Conservation (phyloP, 2,888 invertebrate species). For the Argyresthia goedartella region DNA sequence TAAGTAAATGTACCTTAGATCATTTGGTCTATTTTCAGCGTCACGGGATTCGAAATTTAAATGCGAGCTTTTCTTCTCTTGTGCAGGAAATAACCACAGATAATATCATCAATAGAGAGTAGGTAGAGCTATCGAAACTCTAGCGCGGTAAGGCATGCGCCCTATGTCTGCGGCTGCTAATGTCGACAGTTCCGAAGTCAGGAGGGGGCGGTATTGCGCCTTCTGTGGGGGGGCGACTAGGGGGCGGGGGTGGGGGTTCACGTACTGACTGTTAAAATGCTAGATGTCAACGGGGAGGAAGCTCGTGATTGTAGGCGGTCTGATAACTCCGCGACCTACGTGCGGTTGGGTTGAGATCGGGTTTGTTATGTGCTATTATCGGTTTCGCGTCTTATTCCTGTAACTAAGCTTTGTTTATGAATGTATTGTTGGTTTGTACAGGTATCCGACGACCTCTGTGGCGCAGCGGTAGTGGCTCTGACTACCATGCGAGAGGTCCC, state of each 20-base stretch:
- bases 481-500: too few species aligned
- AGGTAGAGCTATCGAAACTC: background rate
- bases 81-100: background rate
- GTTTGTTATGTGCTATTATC: background rate
- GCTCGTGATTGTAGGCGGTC: conserved; percentile 33
- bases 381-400: background rate
- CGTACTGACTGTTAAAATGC: conserved; percentile 67
- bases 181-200: conserved; percentile 53
- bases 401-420: background rate
- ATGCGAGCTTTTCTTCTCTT: too few species aligned
- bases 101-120: background rate
- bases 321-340: conserved; percentile 61
- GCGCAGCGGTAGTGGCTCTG: too few species aligned
- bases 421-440: too few species aligned
- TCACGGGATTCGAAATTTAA: too few species aligned
- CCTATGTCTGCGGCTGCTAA: conserved; percentile 68
- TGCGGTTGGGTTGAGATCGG: conserved; percentile 9
- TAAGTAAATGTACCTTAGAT: too few species aligned
- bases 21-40: too few species aligned
- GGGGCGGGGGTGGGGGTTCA: conserved; percentile 29
- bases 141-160: conserved; percentile 45
- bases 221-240: conserved; percentile 12
- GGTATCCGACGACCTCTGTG: too few species aligned
- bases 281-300: conserved; percentile 57
- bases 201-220: conserved; percentile 15